These are phyloP conservation scores for Antedon mediterranea DNA, from an alignment of 53 echinoderm and acorn worm genomes.

Conservation along the genomic window DNA sequence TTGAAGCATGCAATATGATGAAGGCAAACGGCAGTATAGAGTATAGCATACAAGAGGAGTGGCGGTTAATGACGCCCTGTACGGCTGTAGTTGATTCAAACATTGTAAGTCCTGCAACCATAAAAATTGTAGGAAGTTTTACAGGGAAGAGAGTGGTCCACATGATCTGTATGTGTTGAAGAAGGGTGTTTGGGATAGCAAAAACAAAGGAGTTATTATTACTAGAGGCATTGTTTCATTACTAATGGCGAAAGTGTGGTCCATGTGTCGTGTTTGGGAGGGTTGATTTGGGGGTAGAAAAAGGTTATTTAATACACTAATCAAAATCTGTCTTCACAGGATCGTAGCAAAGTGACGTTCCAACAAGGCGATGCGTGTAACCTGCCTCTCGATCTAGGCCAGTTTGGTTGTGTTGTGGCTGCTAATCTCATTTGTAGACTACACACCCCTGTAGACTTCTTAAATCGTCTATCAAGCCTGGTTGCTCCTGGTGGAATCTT, in stretches of 20 bases:
- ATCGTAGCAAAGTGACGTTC: constrained; percentile 52
- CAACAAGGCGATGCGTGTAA: constrained; percentile 90
- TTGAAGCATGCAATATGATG: constrained; percentile 66
- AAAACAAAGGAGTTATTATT: no score
- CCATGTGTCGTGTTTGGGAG: no score
- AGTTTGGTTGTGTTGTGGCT: constrained; percentile 88
- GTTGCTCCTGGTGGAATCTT: constrained; percentile 81
- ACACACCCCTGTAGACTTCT: constrained; percentile 66
- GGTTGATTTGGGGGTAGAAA: no score
- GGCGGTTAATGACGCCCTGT: constrained; percentile 50
- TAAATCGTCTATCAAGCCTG: constrained; percentile 58
- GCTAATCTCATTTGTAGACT: constrained; percentile 83
- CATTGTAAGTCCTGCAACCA: constrained; percentile 72
- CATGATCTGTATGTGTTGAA: no score
- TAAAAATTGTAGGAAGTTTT: no score
- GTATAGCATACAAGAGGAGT: constrained; percentile 69
- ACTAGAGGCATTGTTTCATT: no score
- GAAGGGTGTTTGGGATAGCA: no score
- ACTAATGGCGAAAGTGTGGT: no score
- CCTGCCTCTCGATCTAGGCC: constrained; percentile 70
- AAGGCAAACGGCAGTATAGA: constrained; percentile 49
- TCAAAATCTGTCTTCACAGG: constrained; percentile 17
- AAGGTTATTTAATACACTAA: no score
- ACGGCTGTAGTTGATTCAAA: constrained; percentile 56
- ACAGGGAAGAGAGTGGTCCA: no score